These are phyloP conservation scores for Anoplopoma fimbria DNA, from an alignment of 2,113 vertebrate genomes.

Conservation along the genomic window DNA sequence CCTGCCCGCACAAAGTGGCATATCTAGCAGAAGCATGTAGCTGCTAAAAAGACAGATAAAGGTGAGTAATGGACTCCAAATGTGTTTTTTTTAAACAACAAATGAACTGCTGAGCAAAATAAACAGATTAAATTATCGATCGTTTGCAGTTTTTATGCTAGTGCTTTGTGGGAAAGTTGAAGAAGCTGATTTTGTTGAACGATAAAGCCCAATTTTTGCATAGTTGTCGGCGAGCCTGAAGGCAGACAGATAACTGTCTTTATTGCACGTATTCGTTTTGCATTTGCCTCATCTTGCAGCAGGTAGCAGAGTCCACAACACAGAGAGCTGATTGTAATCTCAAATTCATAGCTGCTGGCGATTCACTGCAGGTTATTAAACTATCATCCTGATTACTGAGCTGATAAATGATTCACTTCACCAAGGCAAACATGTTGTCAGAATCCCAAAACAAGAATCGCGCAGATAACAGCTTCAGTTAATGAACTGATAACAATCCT, in stretches of 20 bases:
- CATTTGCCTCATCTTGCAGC: background rate
- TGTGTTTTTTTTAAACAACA: background rate
- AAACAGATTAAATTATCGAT: background rate
- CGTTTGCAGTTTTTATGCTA: background rate
- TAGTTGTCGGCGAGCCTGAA: background rate
- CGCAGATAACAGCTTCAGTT: background rate
- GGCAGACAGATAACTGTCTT: conserved; percentile 11
- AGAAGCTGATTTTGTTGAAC: background rate
- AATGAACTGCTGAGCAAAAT: background rate
- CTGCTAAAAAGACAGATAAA: too few species aligned
- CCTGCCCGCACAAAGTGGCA: background rate
- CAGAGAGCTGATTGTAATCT: background rate
- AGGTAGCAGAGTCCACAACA: background rate
- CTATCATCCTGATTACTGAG: conserved; percentile 13
- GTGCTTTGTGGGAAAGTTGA: background rate
- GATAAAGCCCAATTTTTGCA: background rate
- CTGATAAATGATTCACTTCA: background rate
- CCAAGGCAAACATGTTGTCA: conserved; percentile 3
- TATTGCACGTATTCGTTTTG: background rate
- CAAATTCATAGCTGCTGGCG: background rate
- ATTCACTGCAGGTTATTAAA: conserved; percentile 8
- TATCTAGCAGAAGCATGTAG: too few species aligned
- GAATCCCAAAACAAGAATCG: conserved; percentile 5
- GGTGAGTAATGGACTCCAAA: background rate
- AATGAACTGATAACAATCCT: conserved; percentile 14